Evolutionary conservation across 2,888 invertebrate genomes (phyloP).

Genomic region (Fabriciana adippe): DNA sequence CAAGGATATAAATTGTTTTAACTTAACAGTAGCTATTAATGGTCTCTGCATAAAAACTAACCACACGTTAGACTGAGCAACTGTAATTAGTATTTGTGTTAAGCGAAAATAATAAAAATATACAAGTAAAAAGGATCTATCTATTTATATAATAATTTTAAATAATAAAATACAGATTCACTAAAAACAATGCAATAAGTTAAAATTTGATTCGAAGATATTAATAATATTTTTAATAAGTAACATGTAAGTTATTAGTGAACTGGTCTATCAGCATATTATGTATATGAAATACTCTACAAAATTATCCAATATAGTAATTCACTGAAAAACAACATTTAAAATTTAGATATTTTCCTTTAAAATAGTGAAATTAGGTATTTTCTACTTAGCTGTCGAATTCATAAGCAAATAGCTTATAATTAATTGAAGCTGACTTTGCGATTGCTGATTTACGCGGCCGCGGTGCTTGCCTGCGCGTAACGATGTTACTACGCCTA

Average conservation of each 20-base stretch:
- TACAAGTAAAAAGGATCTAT: not conserved
- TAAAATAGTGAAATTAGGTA: not conserved
- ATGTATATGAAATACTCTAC: too few species aligned
- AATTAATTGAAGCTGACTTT: not conserved
- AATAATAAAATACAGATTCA: too few species aligned
- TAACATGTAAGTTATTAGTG: too few species aligned
- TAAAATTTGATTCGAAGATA: too few species aligned
- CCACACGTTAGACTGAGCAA: slow-evolving; percentile 8
- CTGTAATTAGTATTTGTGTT: slow-evolving; percentile 3
- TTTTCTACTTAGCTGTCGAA: slow-evolving; percentile 2
- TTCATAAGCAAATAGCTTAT: slow-evolving; percentile 1
- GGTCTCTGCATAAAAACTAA: slow-evolving; percentile 1
- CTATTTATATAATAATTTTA: not conserved
- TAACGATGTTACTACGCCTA: slow-evolving; percentile 30
- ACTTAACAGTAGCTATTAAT: slow-evolving; percentile 2
- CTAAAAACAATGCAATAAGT: too few species aligned
- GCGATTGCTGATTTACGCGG: slow-evolving; percentile 18
- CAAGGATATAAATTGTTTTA: slow-evolving; percentile 17
- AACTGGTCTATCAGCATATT: too few species aligned
- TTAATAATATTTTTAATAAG: too few species aligned
- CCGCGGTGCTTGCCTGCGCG: slow-evolving; percentile 26
- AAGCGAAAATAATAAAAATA: not conserved
- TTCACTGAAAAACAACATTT: too few species aligned
- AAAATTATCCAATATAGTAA: too few species aligned
- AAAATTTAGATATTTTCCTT: too few species aligned